Evolutionary conservation across 2,888 invertebrate genomes (phyloP).

Genomic region (Ptilodon capucinus): DNA sequence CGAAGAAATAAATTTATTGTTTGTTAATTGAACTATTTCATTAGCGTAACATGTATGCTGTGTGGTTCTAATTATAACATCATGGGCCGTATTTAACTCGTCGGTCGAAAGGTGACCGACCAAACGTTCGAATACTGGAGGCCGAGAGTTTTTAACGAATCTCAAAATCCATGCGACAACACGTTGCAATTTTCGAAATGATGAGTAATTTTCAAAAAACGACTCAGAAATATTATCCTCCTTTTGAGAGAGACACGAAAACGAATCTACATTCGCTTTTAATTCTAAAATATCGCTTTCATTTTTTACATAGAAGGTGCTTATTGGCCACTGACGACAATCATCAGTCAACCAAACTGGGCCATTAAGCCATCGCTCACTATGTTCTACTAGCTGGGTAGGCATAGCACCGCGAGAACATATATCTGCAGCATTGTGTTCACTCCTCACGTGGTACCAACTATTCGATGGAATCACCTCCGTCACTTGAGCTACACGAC

Average conservation of each 20-base stretch:
- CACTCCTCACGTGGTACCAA: slow-evolving; percentile 6
- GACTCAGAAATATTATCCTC: too few species aligned
- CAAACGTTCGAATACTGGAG: too few species aligned
- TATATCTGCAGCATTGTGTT: slow-evolving; percentile 2
- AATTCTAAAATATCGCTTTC: not conserved
- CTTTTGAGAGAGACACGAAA: too few species aligned
- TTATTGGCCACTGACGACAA: slow-evolving; percentile 2
- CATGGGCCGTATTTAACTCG: not conserved
- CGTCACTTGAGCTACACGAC: slow-evolving; percentile 5
- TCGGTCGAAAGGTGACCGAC: too few species aligned
- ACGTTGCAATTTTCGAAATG: slow-evolving; percentile 2
- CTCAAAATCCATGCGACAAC: not conserved
- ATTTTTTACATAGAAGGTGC: not conserved
- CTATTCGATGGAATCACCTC: slow-evolving; percentile 1
- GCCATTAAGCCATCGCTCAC: slow-evolving; percentile 1
- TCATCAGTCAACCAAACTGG: not conserved
- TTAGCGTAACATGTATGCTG: not conserved
- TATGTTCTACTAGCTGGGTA: not conserved
- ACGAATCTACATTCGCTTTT: not conserved
- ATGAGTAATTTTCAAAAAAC: not conserved
- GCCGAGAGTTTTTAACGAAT: not conserved
- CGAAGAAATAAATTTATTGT: not conserved
- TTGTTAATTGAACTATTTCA: not conserved
- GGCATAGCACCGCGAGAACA: slow-evolving; percentile 8
- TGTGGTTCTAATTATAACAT: not conserved